A percentile compares a stretch with the other conserved stretches of the same genome.
Conservation (phyloP, 2,797 vertebrate genomes). For the Galagoides demidoff region DNA sequence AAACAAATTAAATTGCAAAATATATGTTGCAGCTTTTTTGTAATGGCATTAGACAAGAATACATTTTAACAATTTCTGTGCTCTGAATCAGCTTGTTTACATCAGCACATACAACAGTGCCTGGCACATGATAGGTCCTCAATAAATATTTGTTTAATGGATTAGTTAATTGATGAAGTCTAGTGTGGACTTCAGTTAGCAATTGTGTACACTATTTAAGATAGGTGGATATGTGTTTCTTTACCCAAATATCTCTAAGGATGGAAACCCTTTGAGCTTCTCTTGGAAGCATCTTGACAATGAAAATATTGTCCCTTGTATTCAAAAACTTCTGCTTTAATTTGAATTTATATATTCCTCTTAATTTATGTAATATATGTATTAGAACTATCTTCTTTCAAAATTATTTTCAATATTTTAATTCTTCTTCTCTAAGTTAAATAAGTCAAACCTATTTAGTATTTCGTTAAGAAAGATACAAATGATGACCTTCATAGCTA, state of each 20-base stretch:
- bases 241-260: neutral
- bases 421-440: neutral
- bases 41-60: neutral
- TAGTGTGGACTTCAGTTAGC: neutral
- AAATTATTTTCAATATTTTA: neutral
- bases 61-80: neutral
- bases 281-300: neutral
- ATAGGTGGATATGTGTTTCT: neutral
- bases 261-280: neutral
- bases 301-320: neutral
- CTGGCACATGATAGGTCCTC: neutral
- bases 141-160: neutral
- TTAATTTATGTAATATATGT: neutral
- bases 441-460: neutral
- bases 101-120: neutral
- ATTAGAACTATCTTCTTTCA: neutral
- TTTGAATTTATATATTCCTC: neutral
- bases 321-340: slow-evolving; percentile 13
- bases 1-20: neutral
- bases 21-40: neutral
- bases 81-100: neutral
- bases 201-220: neutral
- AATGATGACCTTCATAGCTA: neutral
- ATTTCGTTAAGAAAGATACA: slow-evolving; percentile 16
- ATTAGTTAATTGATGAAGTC: neutral